Base-by-base conservation (phyloP, 2,113 vertebrate species). In the Parus major region DNA sequence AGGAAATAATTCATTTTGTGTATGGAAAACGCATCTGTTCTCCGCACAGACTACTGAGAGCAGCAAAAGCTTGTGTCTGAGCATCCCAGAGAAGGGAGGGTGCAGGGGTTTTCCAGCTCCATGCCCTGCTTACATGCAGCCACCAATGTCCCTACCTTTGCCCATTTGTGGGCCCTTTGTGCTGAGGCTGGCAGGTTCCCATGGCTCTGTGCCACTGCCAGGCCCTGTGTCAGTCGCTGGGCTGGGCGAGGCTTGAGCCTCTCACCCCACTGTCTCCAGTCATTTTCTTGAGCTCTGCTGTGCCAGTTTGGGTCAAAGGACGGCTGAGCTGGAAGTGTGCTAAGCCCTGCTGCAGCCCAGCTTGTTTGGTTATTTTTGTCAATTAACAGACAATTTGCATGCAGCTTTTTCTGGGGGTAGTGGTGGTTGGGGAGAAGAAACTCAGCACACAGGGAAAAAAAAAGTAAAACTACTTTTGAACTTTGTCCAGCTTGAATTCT, bases 21-120 rank as follows among this genome's bases (percentile, higher is more conserved):
- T 33, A 12, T 82, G 82, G 89, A 72, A 92, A 90, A 76, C 33
- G 46, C 57, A 85, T 90, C 86, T 89, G 18, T 60, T 87, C 56
- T 91, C 15, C 64, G 50, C 33, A 41, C 10, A 31, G 56, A 25
- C 33, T 76, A 10, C 46, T 77, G 39, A 57, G 82, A 66, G 71
- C 63, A 83, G 33, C 57, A 53, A 41, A 94, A 87, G 2, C 57
- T 44, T 0, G 1, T 39, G 31, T 56, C 27, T 59, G 64, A 75
- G 61, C 66, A 81, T 85, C 49, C 50, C 36, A 49, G 75, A n/a
- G 82, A 75, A 79, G 17, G 35, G 35, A 63, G 18, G 19, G 24
- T 0, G 2, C 56, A 28, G 36, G 10, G 9, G 4, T 44, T 85
- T 87, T 25, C 29, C 28, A 55, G 0, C 29, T 50, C n/a, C 46